Evolutionary conservation across 2,113 vertebrate genomes (phyloP).

Genomic region (Vulpes lagopus): DNA sequence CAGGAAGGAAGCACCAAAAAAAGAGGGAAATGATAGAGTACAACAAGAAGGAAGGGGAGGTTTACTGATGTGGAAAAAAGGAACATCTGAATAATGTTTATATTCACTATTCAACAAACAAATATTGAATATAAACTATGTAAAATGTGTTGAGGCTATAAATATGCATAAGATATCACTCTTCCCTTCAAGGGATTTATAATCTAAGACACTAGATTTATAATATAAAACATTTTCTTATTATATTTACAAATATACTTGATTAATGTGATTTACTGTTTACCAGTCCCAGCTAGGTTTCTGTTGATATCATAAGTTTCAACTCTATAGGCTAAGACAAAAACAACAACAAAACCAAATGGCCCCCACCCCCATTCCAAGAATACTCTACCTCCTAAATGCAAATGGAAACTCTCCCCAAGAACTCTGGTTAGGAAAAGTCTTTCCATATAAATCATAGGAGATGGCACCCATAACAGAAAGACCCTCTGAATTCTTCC

Average conservation of each 20-base stretch:
- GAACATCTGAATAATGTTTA: not conserved
- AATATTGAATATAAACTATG: not conserved
- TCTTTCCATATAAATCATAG: not conserved
- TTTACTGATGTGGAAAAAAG: not conserved
- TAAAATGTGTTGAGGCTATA: not conserved
- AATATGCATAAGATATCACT: not conserved
- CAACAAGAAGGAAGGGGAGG: not conserved
- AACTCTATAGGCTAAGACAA: not conserved
- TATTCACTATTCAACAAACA: not conserved
- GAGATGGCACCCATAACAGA: not conserved
- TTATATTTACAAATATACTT: slow-evolving; percentile 16
- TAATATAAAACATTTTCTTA: not conserved
- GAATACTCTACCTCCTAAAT: not conserved
- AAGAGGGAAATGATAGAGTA: not conserved
- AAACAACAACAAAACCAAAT: not conserved
- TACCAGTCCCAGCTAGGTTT: slow-evolving; percentile 4
- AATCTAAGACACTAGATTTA: not conserved
- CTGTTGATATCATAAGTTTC: not conserved
- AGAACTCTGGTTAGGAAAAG: not conserved
- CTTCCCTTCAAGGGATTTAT: not conserved
- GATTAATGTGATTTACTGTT: slow-evolving; percentile 25
- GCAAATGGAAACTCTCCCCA: not conserved
- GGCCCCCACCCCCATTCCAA: not conserved
- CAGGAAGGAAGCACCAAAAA: not conserved
- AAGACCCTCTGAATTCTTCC: not conserved